Evolutionary conservation across 2,797 vertebrate genomes (phyloP).

Genomic region (Macroramphosus scolopax): DNA sequence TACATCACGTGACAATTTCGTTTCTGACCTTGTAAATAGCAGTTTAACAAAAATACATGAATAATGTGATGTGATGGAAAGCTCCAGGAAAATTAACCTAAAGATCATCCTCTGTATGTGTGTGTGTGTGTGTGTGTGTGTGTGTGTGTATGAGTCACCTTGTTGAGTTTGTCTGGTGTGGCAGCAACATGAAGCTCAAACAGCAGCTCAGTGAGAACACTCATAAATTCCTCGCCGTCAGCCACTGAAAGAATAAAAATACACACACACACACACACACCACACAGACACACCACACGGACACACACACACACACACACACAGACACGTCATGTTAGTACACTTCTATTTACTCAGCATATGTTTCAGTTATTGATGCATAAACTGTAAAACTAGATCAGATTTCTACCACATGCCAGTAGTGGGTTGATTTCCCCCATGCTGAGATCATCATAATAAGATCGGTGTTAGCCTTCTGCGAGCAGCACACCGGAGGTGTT

Average conservation of each 20-base stretch:
- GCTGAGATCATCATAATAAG: slow-evolving; percentile 18
- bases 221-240: slow-evolving; percentile 88
- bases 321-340: neutral
- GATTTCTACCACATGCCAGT: slow-evolving; percentile 15
- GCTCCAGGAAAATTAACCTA: no score
- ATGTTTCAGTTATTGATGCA: slow-evolving; percentile 6
- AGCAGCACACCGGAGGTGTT: slow-evolving; percentile 12
- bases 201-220: slow-evolving; percentile 91
- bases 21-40: no score
- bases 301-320: slow-evolving; percentile 8
- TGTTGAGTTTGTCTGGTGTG: slow-evolving; percentile 97
- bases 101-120: neutral
- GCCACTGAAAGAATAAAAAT: slow-evolving; percentile 61
- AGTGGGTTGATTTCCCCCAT: slow-evolving; percentile 31
- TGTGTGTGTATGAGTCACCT: slow-evolving; percentile 74
- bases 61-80: no score
- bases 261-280: slow-evolving; percentile 22
- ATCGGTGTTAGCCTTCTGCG: slow-evolving; percentile 14
- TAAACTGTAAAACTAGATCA: slow-evolving; percentile 4
- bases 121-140: slow-evolving; percentile 4
- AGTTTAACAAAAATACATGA: no score
- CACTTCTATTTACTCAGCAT: no score
- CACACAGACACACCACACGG: slow-evolving; percentile 2
- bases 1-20: no score
- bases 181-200: slow-evolving; percentile 96